These are phyloP conservation scores for Agelastica alni DNA, from an alignment of 2,888 invertebrate genomes.

Conservation along the genomic window DNA sequence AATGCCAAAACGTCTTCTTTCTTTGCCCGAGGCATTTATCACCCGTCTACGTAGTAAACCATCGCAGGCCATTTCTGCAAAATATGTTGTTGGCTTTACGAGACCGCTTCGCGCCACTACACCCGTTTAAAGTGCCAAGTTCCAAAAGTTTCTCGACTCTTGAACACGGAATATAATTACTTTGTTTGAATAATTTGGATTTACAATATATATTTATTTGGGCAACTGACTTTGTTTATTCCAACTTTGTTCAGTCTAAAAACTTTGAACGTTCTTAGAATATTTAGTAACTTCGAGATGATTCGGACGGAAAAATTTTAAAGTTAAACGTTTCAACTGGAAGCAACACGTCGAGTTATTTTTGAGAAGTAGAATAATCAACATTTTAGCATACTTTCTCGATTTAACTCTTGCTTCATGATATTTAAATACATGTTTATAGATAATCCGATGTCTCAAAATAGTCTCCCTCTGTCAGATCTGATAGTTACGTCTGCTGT, in stretches of 20 bases:
- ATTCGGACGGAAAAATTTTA: conserved; percentile 3
- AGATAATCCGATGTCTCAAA: too few species aligned
- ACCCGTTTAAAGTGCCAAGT: conserved; percentile 26
- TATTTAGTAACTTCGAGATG: conserved; percentile 8
- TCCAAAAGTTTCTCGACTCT: conserved; percentile 31
- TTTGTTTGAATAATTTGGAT: conserved; percentile 35
- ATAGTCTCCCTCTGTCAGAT: too few species aligned
- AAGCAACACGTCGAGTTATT: too few species aligned
- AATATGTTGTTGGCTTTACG: conserved; percentile 28
- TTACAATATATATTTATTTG: conserved; percentile 31
- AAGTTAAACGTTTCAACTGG: conserved; percentile 13
- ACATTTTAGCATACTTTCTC: too few species aligned
- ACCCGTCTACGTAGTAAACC: conserved; percentile 44
- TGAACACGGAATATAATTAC: conserved; percentile 33
- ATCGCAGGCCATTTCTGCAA: conserved; percentile 34
- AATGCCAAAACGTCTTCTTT: conserved; percentile 53
- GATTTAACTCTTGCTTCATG: too few species aligned
- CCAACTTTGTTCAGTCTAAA: conserved; percentile 17
- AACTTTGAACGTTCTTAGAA: conserved; percentile 12
- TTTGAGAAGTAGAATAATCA: too few species aligned
- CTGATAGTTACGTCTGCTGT: too few species aligned
- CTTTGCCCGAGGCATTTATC: conserved; percentile 49
- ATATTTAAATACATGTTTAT: too few species aligned
- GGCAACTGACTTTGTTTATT: conserved; percentile 21
- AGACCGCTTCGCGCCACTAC: conserved; percentile 16